phyloP scores from a whole-genome alignment of 2,888 invertebrate species.

The Cantharis lateralis region DNA sequence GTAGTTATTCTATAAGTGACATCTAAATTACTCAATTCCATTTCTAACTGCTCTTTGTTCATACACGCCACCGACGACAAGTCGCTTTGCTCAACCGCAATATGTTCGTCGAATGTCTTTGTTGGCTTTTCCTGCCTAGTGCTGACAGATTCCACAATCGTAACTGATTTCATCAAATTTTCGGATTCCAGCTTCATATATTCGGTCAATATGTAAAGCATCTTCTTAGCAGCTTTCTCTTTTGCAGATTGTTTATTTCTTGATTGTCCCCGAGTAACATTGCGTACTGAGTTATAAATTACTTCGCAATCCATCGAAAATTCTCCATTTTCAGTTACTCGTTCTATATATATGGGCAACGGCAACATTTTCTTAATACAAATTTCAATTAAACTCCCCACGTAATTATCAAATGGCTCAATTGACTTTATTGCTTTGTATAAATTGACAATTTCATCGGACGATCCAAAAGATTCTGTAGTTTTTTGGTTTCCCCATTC shows the following conservation, averaged over 20 bases:
- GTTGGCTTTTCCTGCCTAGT: not conserved
- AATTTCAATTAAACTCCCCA: constrained; percentile 47
- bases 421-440: no score
- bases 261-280: constrained; percentile 38
- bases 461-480: no score
- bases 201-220: constrained; percentile 25
- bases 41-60: not conserved
- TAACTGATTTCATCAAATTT: no score
- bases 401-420: constrained; percentile 45
- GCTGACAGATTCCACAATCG: no score
- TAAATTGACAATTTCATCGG: no score
- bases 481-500: no score
- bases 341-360: constrained; percentile 53
- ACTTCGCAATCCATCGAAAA: constrained; percentile 15
- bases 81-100: not conserved
- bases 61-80: not conserved
- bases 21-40: not conserved
- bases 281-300: not conserved
- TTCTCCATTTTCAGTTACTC: constrained; percentile 55
- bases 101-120: not conserved
- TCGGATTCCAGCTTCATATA: no score
- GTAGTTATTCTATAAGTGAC: not conserved
- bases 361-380: constrained; percentile 50
- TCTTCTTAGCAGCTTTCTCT: constrained; percentile 53
- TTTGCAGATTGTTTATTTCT: constrained; percentile 57